Evolutionary conservation across 1,140 invertebrate genomes (phyloP).

Genomic region (Zaprionus lachaisei): DNA sequence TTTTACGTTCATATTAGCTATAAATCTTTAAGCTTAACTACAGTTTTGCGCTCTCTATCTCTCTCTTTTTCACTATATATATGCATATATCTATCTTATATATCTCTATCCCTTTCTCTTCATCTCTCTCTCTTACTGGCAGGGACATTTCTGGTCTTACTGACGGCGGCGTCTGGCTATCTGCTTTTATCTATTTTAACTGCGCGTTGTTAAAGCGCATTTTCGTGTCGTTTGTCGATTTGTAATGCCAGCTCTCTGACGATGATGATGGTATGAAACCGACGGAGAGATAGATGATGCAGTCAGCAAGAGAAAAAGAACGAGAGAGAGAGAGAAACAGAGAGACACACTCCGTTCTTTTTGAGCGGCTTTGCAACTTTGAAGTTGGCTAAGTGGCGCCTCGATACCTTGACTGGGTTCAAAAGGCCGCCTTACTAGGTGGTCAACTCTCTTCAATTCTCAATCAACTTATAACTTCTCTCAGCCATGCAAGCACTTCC

Average conservation of each 20-base stretch:
- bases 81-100: neutral
- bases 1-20: no score
- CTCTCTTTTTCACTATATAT: no score
- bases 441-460: constrained; percentile 42
- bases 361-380: constrained; percentile 59
- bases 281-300: neutral
- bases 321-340: constrained; percentile 26
- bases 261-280: constrained; percentile 57
- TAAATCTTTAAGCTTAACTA: neutral
- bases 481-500: neutral
- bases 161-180: constrained; percentile 71
- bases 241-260: constrained; percentile 66
- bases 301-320: constrained; percentile 9
- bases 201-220: constrained; percentile 83
- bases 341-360: neutral
- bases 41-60: neutral
- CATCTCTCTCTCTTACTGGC: neutral
- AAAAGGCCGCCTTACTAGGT: constrained; percentile 72
- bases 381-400: constrained; percentile 79
- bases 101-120: constrained; percentile 1
- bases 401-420: constrained; percentile 52
- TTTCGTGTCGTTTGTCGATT: constrained; percentile 84
- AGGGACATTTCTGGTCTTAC: constrained; percentile 8
- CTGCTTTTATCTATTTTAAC: constrained; percentile 84
- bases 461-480: constrained; percentile 17